Conservation (phyloP, 2,888 invertebrate genomes). For the Perizoma affinitatum region DNA sequence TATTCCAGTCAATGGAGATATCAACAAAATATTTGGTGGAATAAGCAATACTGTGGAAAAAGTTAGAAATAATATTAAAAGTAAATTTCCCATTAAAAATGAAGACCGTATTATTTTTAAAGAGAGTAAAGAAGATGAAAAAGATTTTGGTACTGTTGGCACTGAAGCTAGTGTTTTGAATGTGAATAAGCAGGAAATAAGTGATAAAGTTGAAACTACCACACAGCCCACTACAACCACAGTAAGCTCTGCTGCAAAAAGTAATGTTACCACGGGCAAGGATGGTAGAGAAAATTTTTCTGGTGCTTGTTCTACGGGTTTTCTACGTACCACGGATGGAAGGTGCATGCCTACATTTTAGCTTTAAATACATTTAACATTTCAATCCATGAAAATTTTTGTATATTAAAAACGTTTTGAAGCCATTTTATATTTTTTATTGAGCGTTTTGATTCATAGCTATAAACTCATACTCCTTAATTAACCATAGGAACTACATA, state of each 20-base stretch:
- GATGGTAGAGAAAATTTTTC: constrained; percentile 63
- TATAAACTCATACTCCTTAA: no score
- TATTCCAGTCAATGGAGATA: constrained; percentile 46
- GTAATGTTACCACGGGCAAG: constrained; percentile 42
- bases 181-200: constrained; percentile 3
- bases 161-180: neutral
- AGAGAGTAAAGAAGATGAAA: constrained; percentile 28
- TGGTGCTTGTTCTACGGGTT: constrained; percentile 62
- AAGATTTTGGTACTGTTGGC: constrained; percentile 1
- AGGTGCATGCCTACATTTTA: constrained; percentile 59
- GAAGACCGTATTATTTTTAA: constrained; percentile 34
- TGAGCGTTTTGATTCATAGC: no score
- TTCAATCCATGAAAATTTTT: constrained; percentile 15
- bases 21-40: constrained; percentile 46
- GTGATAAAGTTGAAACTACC: constrained; percentile 12
- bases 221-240: constrained; percentile 28
- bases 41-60: constrained; percentile 46
- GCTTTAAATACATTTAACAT: constrained; percentile 35
- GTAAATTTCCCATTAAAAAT: constrained; percentile 30
- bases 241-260: constrained; percentile 25
- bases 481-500: no score
- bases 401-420: constrained; percentile 1
- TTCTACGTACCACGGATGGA: constrained; percentile 61
- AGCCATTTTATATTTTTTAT: neutral
- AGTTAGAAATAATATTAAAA: constrained; percentile 47